phyloP scores from a whole-genome alignment of 2,113 vertebrate species.

The Potamarius usumacintae region DNA sequence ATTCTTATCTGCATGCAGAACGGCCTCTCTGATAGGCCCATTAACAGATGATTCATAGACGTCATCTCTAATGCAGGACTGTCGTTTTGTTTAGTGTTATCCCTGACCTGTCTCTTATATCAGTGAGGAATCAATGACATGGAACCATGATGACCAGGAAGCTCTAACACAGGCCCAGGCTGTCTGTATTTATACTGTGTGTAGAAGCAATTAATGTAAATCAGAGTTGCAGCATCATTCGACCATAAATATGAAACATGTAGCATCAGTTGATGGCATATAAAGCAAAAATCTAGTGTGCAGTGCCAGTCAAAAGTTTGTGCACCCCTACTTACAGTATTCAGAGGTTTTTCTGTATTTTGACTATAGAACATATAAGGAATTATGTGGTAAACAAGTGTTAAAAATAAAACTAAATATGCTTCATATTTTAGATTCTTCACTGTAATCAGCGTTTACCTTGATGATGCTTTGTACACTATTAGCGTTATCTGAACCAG shows the following conservation, averaged over 20 bases:
- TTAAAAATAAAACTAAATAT: no score
- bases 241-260: background rate
- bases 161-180: background rate
- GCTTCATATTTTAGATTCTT: no score
- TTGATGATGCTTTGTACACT: no score
- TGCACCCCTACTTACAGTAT: no score
- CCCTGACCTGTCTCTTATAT: conserved; percentile 49
- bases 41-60: conserved; percentile 52
- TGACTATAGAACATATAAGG: no score
- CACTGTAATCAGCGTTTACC: no score
- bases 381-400: no score
- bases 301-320: no score
- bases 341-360: no score
- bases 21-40: conserved; percentile 40
- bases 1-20: conserved; percentile 17
- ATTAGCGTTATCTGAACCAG: no score
- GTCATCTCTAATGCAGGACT: conserved; percentile 41
- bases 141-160: conserved; percentile 18
- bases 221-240: conserved; percentile 13
- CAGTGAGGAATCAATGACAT: conserved; percentile 47
- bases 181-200: background rate
- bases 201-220: conserved; percentile 5
- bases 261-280: background rate
- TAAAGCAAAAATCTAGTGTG: background rate
- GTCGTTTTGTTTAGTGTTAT: conserved; percentile 45